Conservation (phyloP, 92 coral and sea anemone genomes). For the Palythoa grandiflora region DNA sequence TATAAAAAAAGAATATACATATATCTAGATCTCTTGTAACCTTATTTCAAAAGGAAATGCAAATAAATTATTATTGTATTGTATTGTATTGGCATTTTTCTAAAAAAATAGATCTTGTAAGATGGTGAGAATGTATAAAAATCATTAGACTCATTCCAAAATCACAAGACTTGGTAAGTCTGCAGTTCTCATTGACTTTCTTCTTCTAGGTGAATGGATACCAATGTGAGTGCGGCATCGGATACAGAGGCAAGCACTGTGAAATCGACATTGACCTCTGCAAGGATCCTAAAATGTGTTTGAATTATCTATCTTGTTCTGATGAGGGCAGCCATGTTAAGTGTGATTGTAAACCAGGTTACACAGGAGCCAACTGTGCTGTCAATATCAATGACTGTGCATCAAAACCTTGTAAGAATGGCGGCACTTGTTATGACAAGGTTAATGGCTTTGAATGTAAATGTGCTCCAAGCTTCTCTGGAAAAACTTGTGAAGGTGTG, state of each 20-base stretch:
- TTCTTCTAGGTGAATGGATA: constrained; percentile 66
- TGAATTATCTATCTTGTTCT: constrained; percentile 79
- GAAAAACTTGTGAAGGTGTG: constrained; percentile 91
- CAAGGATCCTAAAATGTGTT: constrained; percentile 80
- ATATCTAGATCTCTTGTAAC: no score
- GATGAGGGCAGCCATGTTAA: constrained; percentile 86
- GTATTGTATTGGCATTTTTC: no score
- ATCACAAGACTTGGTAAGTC: no score
- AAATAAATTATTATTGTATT: no score
- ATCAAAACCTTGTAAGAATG: constrained; percentile 87
- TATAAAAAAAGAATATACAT: no score
- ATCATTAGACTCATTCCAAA: no score
- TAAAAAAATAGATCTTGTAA: no score
- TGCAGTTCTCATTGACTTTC: neutral
- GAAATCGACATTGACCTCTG: constrained; percentile 91
- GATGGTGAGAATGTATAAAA: no score
- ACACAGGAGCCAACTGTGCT: constrained; percentile 94
- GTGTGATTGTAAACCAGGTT: constrained; percentile 90
- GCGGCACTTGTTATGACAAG: constrained; percentile 90
- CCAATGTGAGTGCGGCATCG: constrained; percentile 91
- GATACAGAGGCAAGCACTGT: constrained; percentile 86
- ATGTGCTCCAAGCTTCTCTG: constrained; percentile 82
- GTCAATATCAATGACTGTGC: constrained; percentile 91
- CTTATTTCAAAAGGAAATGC: no score
- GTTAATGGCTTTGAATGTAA: constrained; percentile 81